A percentile compares a stretch with the other conserved stretches of the same genome.
These are phyloP conservation scores for Aleiodes leptofemur DNA, from an alignment of 2,888 invertebrate species.

Conservation along the genomic window DNA sequence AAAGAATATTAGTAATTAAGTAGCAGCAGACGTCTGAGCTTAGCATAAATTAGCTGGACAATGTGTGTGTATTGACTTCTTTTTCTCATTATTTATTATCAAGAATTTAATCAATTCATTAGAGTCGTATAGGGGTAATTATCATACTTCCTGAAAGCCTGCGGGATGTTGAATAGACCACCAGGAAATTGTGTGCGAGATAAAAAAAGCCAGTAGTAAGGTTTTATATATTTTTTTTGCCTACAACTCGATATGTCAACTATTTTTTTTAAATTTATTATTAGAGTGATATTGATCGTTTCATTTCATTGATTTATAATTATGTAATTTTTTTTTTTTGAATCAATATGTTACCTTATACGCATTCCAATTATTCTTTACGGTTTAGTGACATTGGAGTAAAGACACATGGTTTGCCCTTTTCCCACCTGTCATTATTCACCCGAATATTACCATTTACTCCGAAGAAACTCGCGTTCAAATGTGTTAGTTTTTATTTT, in stretches of 20 bases:
- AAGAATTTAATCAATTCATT: slow-evolving; percentile 30
- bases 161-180: slow-evolving; percentile 45
- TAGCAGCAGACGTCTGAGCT: neutral
- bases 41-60: slow-evolving; percentile 18
- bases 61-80: neutral
- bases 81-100: slow-evolving; percentile 21
- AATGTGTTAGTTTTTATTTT: no score
- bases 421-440: no score
- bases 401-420: no score
- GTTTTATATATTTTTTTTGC: neutral
- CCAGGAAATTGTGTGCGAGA: slow-evolving; percentile 49
- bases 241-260: slow-evolving; percentile 9
- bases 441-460: no score
- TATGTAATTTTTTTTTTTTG: no score
- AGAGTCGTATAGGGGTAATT: slow-evolving; percentile 62
- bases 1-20: neutral
- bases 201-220: slow-evolving; percentile 21
- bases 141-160: slow-evolving; percentile 66
- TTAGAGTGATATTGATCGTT: neutral
- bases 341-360: no score
- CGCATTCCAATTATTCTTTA: no score
- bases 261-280: neutral
- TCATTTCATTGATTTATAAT: no score
- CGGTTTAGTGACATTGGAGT: no score
- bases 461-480: no score